phyloP scores from a whole-genome alignment of 2,797 vertebrate species.

The Macroramphosus scolopax region DNA sequence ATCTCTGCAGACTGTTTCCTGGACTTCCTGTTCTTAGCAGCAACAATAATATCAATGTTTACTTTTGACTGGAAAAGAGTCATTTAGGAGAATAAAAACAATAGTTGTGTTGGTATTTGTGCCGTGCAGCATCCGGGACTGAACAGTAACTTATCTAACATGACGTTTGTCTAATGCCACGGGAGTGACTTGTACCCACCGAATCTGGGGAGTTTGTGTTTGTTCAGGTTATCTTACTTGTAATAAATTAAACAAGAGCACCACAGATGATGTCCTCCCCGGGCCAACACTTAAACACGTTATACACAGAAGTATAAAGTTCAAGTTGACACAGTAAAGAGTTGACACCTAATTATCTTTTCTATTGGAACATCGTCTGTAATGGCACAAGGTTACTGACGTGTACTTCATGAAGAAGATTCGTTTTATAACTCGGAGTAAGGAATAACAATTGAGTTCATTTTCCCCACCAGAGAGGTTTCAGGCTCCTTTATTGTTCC shows the following conservation, averaged over 20 bases:
- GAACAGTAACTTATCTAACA: background rate
- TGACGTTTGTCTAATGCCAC: background rate
- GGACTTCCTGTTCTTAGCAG: slow-evolving; percentile 5
- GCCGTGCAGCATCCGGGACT: background rate
- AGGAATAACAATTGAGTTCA: no score
- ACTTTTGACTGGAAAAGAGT: background rate
- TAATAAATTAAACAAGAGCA: slow-evolving; percentile 12
- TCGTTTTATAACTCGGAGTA: no score
- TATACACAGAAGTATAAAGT: slow-evolving; percentile 4
- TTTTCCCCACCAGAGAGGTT: no score
- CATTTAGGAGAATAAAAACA: background rate
- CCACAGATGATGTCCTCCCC: background rate
- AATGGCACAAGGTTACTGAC: no score
- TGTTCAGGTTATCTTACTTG: slow-evolving; percentile 11
- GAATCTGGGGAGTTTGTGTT: slow-evolving; percentile 10
- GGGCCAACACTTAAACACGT: background rate
- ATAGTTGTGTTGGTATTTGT: background rate
- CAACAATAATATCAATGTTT: slow-evolving; percentile 2
- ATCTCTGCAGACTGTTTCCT: slow-evolving; percentile 10
- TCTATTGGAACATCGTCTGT: no score
- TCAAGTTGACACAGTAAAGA: slow-evolving; percentile 1
- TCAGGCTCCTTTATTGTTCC: no score
- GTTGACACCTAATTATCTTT: no score
- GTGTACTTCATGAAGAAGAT: no score
- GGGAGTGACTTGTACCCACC: background rate